phyloP scores from a whole-genome alignment of 2,797 vertebrate genomes.

The Amblyraja radiata region DNA sequence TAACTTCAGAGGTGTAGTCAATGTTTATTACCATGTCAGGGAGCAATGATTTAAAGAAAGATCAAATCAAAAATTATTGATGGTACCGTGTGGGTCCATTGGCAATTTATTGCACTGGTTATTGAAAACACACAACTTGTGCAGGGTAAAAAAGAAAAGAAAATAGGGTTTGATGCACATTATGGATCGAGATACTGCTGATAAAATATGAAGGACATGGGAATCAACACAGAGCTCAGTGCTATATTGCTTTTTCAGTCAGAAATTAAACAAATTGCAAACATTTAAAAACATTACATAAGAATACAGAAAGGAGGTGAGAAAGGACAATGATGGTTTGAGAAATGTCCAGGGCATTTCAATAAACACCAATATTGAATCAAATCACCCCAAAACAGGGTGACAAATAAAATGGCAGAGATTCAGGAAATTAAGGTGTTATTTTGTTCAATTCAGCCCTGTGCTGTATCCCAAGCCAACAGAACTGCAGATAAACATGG shows the following conservation, averaged over 20 bases:
- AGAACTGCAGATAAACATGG: neutral
- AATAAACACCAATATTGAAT: neutral
- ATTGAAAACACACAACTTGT: neutral
- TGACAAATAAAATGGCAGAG: neutral
- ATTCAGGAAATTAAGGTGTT: neutral
- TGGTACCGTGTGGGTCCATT: neutral
- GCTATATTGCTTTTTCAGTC: neutral
- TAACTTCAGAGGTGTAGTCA: neutral
- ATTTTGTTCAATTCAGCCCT: slow-evolving; percentile 49
- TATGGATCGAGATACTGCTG: neutral
- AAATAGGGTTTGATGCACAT: neutral
- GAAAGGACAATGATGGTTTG: neutral
- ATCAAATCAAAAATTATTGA: neutral
- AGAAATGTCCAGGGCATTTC: slow-evolving; percentile 21
- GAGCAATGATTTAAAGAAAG: neutral
- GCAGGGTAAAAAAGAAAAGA: neutral
- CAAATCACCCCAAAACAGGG: neutral
- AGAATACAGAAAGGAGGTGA: neutral
- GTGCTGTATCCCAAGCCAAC: slow-evolving; percentile 50
- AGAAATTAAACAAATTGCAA: neutral
- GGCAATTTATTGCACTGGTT: neutral
- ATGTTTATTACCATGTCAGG: neutral
- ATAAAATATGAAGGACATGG: neutral
- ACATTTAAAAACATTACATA: neutral
- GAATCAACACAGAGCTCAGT: neutral